These are phyloP conservation scores for Drosophila acutilabella DNA, from an alignment of 2,888 invertebrate species.

Conservation along the genomic window DNA sequence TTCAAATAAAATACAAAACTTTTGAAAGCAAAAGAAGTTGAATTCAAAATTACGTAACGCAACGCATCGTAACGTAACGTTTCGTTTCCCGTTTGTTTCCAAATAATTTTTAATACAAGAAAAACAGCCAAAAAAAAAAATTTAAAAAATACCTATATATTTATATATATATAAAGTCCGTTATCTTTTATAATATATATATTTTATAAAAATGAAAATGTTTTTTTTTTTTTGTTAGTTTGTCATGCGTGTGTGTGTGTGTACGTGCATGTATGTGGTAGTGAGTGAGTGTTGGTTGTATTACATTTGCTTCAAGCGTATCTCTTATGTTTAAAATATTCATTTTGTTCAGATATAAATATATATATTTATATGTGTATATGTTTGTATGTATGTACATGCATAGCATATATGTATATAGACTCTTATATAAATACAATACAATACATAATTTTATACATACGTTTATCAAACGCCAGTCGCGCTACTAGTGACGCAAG, in stretches of 20 bases:
- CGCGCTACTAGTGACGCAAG: conserved; percentile 43
- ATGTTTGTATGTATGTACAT: conserved; percentile 17
- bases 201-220: conserved; percentile 14
- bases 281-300: conserved; percentile 20
- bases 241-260: not conserved
- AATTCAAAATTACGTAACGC: conserved; percentile 16
- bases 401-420: conserved; percentile 16
- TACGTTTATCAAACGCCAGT: conserved; percentile 62
- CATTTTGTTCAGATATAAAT: conserved; percentile 36
- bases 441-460: conserved; percentile 42
- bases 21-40: conserved; percentile 56
- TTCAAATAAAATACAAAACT: conserved; percentile 67
- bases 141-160: conserved; percentile 24
- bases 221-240: conserved; percentile 31
- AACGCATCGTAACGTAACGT: conserved; percentile 21
- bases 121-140: conserved; percentile 42
- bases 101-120: not conserved
- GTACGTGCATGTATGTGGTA: not conserved
- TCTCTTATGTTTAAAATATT: conserved; percentile 39
- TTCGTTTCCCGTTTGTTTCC: conserved; percentile 48
- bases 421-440: conserved; percentile 29
- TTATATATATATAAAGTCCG: conserved; percentile 17
- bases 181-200: not conserved
- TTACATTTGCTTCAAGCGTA: conserved; percentile 57
- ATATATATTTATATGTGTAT: conserved; percentile 5